Evolutionary conservation across 1,140 invertebrate species (phyloP), one percentile per base, ranked within the genome.

Genomic region (Sipha flava): DNA sequence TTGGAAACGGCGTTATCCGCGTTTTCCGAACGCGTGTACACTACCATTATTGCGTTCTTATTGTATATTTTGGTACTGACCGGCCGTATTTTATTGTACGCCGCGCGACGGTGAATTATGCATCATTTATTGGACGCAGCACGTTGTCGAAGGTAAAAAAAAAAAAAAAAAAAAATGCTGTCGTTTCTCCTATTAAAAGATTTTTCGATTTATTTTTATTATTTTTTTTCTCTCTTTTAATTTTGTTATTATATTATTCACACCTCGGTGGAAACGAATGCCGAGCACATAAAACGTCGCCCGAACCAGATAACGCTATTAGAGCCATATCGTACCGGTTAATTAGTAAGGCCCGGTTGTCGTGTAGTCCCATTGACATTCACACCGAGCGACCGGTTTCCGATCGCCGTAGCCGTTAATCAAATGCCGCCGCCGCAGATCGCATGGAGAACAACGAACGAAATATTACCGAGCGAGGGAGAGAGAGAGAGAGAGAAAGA

Each of bases 231-330:
- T 45, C 1, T 2, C 1, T 18, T n/a, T 49, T n/a, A 12, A 34
- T 64, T 37, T 21, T 37, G n/a, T 64, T 10, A n/a, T 31, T n/a
- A 5, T 40, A 21, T 66, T 43, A 40, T 62, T 62, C 62, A 37
- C 34, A 31, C 40, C 23, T 26, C 26, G 7, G 16, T 4, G 23
- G 26, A 54, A 54, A 7, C 18, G 49, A 54, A 12, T 12, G 16
- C 16, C 18, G 64, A 43, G 29, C 40, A 29, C 68, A 72, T 49
- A 52, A 72, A 72, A 72, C 45, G 68, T 72, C 47, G 31, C 70
- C 31, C 49, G 47, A 75, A 75, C 70, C 70, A 37, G 70, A 75
- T 75, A 75, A 75, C 45, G 70, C 70, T 75, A 75, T 75, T 75
- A 75, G 26, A n/a, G n/a, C 66, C 31, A 21, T 21, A 21, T 6